Evolutionary conservation across 2,797 vertebrate species (phyloP), one percentile per base, ranked within the genome.

Genomic region (Otus scops): DNA sequence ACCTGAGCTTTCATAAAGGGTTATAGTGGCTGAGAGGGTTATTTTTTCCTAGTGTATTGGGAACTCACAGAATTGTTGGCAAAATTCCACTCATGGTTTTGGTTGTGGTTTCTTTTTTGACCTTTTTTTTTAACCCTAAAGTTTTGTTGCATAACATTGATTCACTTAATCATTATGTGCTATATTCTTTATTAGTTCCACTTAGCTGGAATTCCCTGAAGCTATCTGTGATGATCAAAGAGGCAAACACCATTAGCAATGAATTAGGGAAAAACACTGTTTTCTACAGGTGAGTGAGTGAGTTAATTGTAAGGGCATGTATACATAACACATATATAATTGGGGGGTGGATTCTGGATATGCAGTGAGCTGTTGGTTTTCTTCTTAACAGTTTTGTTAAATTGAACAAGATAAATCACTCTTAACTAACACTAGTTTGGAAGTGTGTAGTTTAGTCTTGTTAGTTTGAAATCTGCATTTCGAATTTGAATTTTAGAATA

Each of bases 161-260:
- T 45, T 64, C 26, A 28, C 10, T 59, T 57, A 59, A 82, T 60
- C 4, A 24, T 20, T 50, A 28, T 78, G 28, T 84, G 76, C 16
- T 94, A 3, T 89, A 6, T 83, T 93, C 47, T 87, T 65, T 63
- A 30, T 91, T 94, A 99, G 99, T 71, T 81, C 97, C 97, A 86
- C 97, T 98, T 51, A 98, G 98, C 36, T 99, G 99, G 99, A 98
- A 98, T 92, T 97, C 98, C 86, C 98, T 99, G 99, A 99, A 99
- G 93, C 95, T 99, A 43, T 99, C 99, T 34, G 92, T 99, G 96
- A 99, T 99, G 99, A 98, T 99, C 79, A 99, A 99, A 96, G 99
- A 99, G 95, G 99, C 99, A 47, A 99, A 99, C 87, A 97, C 99
- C 77, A 99, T 99, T 94, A 99, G 99, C 86, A 96, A 88, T 77